Evolutionary conservation across 2,888 invertebrate species (phyloP).

Genomic region (Pterostichus madidus): DNA sequence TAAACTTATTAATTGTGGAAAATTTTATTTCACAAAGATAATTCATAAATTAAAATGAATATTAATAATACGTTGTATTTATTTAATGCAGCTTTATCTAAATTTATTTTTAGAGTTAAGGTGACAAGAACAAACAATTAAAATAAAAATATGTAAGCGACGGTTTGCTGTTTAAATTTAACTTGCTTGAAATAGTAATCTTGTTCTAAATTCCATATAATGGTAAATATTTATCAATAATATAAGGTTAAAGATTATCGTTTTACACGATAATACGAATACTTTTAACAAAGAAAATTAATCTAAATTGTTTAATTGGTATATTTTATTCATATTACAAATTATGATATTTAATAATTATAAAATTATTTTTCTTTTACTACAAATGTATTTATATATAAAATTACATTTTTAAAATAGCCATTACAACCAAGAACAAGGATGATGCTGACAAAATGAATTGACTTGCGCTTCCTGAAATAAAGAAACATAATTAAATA

Average conservation of each 20-base stretch:
- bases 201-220: neutral
- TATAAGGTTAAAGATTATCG: conserved; percentile 41
- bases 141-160: neutral
- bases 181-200: neutral
- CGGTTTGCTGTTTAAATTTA: neutral
- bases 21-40: neutral
- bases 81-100: conserved; percentile 34
- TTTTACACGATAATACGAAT: neutral
- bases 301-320: neutral
- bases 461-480: conserved; percentile 9
- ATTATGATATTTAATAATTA: too few species aligned
- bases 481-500: neutral
- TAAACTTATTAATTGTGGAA: neutral
- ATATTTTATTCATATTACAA: too few species aligned
- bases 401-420: conserved; percentile 44
- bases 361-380: neutral
- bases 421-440: conserved; percentile 5
- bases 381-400: conserved; percentile 4
- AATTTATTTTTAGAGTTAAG: conserved; percentile 17
- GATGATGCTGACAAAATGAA: conserved; percentile 22
- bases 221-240: neutral
- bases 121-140: conserved; percentile 13
- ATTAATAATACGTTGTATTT: conserved; percentile 7
- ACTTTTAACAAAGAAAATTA: neutral
- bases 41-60: neutral